Percentiles rank a stretch among this genome's conserved stretches.
These are phyloP conservation scores for Stenodema calcarata DNA, from an alignment of 2,888 invertebrate species.

Conservation along the genomic window DNA sequence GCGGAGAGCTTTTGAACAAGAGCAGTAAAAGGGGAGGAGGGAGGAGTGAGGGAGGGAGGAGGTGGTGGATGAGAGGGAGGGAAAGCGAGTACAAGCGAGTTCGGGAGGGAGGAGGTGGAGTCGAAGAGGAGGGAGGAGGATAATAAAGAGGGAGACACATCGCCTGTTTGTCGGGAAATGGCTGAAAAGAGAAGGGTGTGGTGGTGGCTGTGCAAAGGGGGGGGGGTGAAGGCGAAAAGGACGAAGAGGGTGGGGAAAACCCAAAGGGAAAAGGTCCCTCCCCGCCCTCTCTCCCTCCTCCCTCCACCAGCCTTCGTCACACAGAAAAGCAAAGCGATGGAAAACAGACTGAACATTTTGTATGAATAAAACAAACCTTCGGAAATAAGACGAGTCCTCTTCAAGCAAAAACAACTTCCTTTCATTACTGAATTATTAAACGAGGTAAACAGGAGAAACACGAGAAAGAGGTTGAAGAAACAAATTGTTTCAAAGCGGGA, in stretches of 20 bases:
- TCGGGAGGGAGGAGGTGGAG: background rate
- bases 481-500: background rate
- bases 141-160: constrained; percentile 45
- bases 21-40: background rate
- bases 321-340: constrained; percentile 39
- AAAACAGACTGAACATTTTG: constrained; percentile 41
- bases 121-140: background rate
- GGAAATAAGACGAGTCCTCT: constrained; percentile 16
- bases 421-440: constrained; percentile 31
- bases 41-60: constrained; percentile 7
- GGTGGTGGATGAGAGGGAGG: background rate
- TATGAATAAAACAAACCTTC: constrained; percentile 39
- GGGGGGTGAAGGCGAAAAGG: background rate
- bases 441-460: constrained; percentile 1
- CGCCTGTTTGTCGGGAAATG: constrained; percentile 34
- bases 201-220: background rate
- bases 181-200: background rate
- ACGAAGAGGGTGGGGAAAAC: no score
- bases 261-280: no score
- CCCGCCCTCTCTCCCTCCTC: background rate
- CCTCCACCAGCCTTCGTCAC: background rate
- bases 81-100: background rate
- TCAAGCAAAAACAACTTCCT: background rate
- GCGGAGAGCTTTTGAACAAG: constrained; percentile 43
- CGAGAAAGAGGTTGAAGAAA: background rate